A percentile compares a stretch with the other conserved stretches of the same genome.
phyloP scores from a whole-genome alignment of 2,888 invertebrate species.

The Oscheius onirici region DNA sequence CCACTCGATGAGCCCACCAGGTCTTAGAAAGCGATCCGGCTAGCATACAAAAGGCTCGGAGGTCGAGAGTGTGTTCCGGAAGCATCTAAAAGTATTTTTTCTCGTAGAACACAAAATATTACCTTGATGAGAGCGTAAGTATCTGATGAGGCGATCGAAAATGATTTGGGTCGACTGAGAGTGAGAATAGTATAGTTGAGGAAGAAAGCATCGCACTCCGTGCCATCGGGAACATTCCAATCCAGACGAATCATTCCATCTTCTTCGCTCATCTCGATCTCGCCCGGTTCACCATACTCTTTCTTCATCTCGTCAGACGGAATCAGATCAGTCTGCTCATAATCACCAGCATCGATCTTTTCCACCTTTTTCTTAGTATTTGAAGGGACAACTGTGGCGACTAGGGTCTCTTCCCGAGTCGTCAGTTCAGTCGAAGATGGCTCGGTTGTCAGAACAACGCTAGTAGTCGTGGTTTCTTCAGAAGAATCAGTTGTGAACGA shows the following conservation, averaged over 20 bases:
- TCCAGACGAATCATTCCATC: constrained; percentile 49
- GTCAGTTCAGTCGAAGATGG: constrained; percentile 12
- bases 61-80: constrained; percentile 62
- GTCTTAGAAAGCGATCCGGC: constrained; percentile 63
- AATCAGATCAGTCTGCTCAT: constrained; percentile 34
- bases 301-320: constrained; percentile 37
- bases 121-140: constrained; percentile 49
- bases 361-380: constrained; percentile 27
- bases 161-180: constrained; percentile 48
- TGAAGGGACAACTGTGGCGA: constrained; percentile 32
- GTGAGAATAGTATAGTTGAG: constrained; percentile 66
- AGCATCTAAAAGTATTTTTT: constrained; percentile 47
- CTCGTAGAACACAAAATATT: no score
- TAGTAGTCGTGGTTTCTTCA: neutral
- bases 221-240: constrained; percentile 62
- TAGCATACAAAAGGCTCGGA: constrained; percentile 66
- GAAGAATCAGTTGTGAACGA: no score
- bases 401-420: neutral
- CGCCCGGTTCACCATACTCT: constrained; percentile 51
- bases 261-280: constrained; percentile 41
- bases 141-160: constrained; percentile 52
- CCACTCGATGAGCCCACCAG: constrained; percentile 66
- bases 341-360: constrained; percentile 31
- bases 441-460: constrained; percentile 5
- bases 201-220: constrained; percentile 65